Evolutionary conservation across 2,797 vertebrate genomes (phyloP).

Genomic region (Bovichtus diacanthus): DNA sequence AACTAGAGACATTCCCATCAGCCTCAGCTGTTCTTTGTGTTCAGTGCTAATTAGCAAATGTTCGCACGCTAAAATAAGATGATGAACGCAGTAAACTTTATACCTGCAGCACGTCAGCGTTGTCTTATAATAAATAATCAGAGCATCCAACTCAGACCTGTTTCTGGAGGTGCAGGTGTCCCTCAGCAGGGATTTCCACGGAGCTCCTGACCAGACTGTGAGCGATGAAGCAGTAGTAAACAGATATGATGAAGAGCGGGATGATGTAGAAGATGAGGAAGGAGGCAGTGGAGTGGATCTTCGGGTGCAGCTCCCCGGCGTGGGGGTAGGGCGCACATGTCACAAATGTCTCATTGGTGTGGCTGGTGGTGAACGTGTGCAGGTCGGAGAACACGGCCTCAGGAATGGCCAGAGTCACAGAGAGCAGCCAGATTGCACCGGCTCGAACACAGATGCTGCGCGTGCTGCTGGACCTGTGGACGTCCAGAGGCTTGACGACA

Average conservation of each 20-base stretch:
- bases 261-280: slow-evolving; percentile 95
- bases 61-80: neutral
- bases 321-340: slow-evolving; percentile 95
- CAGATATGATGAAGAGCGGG: slow-evolving; percentile 93
- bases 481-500: slow-evolving; percentile 94
- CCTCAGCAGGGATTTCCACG: slow-evolving; percentile 90
- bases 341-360: slow-evolving; percentile 91
- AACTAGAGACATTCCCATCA: neutral
- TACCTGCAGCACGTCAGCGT: neutral
- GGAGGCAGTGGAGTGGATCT: slow-evolving; percentile 94
- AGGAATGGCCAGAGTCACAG: slow-evolving; percentile 92
- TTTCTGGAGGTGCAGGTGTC: slow-evolving; percentile 84
- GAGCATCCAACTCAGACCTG: slow-evolving; percentile 51
- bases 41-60: neutral
- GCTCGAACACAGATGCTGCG: slow-evolving; percentile 88
- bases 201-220: slow-evolving; percentile 92
- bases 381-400: slow-evolving; percentile 96
- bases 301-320: slow-evolving; percentile 90
- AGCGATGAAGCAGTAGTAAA: slow-evolving; percentile 97
- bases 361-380: slow-evolving; percentile 89
- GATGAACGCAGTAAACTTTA: neutral
- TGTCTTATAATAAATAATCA: neutral
- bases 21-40: neutral
- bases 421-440: slow-evolving; percentile 93
- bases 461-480: slow-evolving; percentile 88